A percentile compares a stretch with the other conserved stretches of the same genome.
phyloP scores from a whole-genome alignment of 2,113 vertebrate species.

The Pyrgilauda ruficollis region DNA sequence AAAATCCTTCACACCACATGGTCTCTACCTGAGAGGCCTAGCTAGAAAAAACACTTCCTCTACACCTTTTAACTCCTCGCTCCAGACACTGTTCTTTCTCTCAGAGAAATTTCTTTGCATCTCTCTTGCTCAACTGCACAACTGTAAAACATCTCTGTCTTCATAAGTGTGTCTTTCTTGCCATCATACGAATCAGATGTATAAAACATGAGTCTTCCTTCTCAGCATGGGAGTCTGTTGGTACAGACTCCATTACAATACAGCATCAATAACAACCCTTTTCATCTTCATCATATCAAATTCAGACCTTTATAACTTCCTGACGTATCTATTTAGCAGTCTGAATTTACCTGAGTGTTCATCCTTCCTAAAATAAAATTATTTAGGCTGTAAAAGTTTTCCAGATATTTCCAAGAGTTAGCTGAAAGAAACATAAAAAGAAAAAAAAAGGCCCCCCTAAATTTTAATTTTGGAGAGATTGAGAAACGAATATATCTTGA shows the following conservation, averaged over 20 bases:
- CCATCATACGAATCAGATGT: not conserved
- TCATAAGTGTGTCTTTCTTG: not conserved
- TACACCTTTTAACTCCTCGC: not conserved
- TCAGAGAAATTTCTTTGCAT: not conserved
- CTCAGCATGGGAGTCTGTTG: slow-evolving; percentile 20
- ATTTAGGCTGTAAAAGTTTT: not conserved
- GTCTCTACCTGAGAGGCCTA: not conserved
- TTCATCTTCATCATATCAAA: not conserved
- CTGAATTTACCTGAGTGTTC: not conserved
- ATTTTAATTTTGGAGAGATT: not conserved
- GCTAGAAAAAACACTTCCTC: not conserved
- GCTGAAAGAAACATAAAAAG: not conserved
- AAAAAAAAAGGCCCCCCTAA: not conserved
- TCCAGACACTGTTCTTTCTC: not conserved
- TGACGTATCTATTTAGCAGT: not conserved
- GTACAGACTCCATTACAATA: slow-evolving; percentile 10
- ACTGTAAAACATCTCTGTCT: not conserved
- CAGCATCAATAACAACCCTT: not conserved
- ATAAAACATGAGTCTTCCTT: slow-evolving; percentile 34
- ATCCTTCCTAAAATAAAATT: not conserved
- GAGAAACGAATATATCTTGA: not conserved
- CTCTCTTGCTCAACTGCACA: not conserved
- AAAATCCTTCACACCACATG: fast-evolving
- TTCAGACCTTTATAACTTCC: not conserved
- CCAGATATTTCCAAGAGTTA: not conserved